These are phyloP conservation scores for Cinara cedri DNA, from an alignment of 2,888 invertebrate genomes.

Conservation along the genomic window DNA sequence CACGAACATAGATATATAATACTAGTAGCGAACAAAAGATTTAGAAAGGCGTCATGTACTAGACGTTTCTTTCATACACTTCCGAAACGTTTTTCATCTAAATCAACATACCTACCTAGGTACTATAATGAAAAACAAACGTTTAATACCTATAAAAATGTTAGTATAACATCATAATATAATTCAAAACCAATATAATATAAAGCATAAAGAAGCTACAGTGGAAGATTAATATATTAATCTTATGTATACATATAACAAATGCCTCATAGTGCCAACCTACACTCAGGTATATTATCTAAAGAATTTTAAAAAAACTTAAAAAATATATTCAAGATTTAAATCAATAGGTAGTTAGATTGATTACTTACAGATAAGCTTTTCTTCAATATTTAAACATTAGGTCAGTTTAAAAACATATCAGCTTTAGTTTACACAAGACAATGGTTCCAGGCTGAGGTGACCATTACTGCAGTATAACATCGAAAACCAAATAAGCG, in stretches of 20 bases:
- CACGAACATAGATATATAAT: background rate
- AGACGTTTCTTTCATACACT: constrained; percentile 1
- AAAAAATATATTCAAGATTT: no score
- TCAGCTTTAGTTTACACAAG: background rate
- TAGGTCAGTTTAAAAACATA: background rate
- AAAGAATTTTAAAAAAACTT: no score
- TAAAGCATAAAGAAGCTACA: no score
- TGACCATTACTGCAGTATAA: background rate
- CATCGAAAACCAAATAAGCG: background rate
- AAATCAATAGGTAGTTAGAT: no score
- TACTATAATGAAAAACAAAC: no score
- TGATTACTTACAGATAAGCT: background rate
- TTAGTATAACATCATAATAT: background rate
- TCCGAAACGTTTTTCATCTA: background rate
- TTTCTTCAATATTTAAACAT: background rate
- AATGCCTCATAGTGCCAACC: no score
- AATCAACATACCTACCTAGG: background rate
- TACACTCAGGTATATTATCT: no score
- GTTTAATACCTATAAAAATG: background rate
- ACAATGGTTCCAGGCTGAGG: background rate
- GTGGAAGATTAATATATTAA: no score
- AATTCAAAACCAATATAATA: no score
- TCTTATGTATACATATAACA: no score
- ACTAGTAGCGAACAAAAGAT: constrained; percentile 28
- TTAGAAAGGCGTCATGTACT: constrained; percentile 16